Base-by-base conservation (phyloP, 2,113 vertebrate genomes). In the Cariama cristata region DNA sequence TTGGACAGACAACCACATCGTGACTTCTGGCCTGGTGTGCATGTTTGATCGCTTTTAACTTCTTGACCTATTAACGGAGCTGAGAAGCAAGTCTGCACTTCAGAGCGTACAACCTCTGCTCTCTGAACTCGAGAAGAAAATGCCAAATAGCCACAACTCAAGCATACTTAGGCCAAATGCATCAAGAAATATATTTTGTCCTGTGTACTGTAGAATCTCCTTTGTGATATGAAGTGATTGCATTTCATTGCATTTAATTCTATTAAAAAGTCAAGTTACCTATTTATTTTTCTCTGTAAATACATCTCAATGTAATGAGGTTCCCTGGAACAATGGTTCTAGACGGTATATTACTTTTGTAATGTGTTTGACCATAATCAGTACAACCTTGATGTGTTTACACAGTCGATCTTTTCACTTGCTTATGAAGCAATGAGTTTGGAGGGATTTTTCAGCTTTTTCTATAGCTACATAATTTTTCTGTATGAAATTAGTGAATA, bases 291-390 rank as follows among this genome's bases (percentile, higher is more conserved):
- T 52, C 28, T n/a, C 1, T 3, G 0, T 68, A 52, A 56, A 60
- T 56, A 15, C 6, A 24, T 67, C 14, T 74, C 20, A 3, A 6
- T 79, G 30, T 40, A 60, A 35, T 2, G 2, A 64, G 12, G 3
- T 56, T 89, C 47, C 60, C 52, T 52, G 45, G 13, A 91, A 8
- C 17, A 69, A 3, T 1, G 3, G 40, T n/a, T 84, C 21, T 79
- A 24, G 64, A 15, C 71, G 16, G 16, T 33, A 0, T 27, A 21
- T 45, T 73, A 16, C 19, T 40, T 79, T 68, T 0, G 0, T 38
- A 69, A 47, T 47, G 26, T 15, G 1, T 59, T 77, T 80, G 60
- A 33, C 66, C 2, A 2, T 55, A 47, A 12, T 58, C 14, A 19
- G 12, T 42, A 17, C 19, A 74, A 63, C 12, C 32, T 79, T 21